A percentile compares a stretch with the other conserved stretches of the same genome.
These are phyloP conservation scores for Rhizoglyphus robini DNA, from an alignment of 1,140 invertebrate genomes.

Conservation along the genomic window DNA sequence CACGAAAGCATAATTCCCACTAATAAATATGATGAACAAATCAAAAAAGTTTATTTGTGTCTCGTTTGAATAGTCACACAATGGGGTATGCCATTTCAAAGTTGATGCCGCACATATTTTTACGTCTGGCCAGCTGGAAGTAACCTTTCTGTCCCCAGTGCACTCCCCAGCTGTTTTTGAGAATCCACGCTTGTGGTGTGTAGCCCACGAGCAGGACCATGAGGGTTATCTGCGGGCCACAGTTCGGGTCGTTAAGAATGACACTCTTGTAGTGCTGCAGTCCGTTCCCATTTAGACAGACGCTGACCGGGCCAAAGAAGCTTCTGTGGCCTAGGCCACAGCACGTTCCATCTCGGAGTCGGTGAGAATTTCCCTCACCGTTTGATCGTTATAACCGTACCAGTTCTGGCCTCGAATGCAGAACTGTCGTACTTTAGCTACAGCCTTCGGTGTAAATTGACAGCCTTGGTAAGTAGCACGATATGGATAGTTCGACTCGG, in stretches of 20 bases:
- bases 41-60: too few relatives aligned
- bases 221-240: neutral
- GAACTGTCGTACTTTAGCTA: neutral
- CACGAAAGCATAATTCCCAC: too few relatives aligned
- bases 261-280: conserved; percentile 1
- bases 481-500: neutral
- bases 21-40: too few relatives aligned
- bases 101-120: neutral
- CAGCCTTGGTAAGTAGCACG: neutral
- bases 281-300: neutral
- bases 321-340: too few relatives aligned
- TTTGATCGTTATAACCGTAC: neutral
- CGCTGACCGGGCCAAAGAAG: conserved; percentile 3
- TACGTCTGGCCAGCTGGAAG: neutral
- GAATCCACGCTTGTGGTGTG: neutral
- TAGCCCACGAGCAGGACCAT: conserved; percentile 4
- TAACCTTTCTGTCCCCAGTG: conserved; percentile 4
- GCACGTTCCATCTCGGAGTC: conserved; percentile 3
- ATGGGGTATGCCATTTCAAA: neutral
- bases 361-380: neutral
- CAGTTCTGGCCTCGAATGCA: neutral
- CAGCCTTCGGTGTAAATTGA: neutral
- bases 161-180: conserved; percentile 13
- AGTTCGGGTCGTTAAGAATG: neutral
- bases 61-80: neutral